Percentiles rank a stretch among this genome's conserved stretches.
phyloP scores from a whole-genome alignment of 2,797 vertebrate species.

The Cuculus canorus region DNA sequence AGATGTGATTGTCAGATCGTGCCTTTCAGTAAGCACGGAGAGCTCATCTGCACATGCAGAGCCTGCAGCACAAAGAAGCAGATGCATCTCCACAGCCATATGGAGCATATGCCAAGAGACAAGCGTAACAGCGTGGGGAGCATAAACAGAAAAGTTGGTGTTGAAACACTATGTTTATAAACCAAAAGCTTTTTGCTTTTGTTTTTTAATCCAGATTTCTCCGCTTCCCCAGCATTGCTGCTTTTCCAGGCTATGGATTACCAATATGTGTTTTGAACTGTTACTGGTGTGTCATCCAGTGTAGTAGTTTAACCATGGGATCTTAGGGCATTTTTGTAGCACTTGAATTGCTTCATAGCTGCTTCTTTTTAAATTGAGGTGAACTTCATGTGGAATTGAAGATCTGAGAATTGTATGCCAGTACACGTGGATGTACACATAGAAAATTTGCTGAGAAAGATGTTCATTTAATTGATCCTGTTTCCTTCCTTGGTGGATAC shows the following conservation, averaged over 20 bases:
- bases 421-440: background rate
- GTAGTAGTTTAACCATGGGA: background rate
- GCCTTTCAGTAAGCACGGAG: background rate
- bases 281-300: background rate
- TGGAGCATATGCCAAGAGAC: conserved; percentile 47
- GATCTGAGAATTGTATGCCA: background rate
- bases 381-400: background rate
- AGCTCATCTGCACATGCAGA: conserved; percentile 47
- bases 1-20: background rate
- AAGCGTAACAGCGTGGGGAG: conserved; percentile 28
- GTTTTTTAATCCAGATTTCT: conserved; percentile 18
- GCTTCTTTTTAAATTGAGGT: background rate
- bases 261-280: background rate
- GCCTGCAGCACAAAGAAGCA: conserved; percentile 2
- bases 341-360: background rate
- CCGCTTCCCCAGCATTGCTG: background rate
- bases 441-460: background rate
- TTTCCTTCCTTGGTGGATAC: background rate
- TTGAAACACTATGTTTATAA: conserved; percentile 56
- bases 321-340: background rate
- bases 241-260: conserved; percentile 29
- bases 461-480: background rate
- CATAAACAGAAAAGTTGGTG: conserved; percentile 53
- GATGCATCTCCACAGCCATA: conserved; percentile 23
- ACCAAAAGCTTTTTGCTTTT: conserved; percentile 31